These are phyloP conservation scores for Crax fasciolata DNA, from an alignment of 2,797 vertebrate genomes.

Conservation along the genomic window DNA sequence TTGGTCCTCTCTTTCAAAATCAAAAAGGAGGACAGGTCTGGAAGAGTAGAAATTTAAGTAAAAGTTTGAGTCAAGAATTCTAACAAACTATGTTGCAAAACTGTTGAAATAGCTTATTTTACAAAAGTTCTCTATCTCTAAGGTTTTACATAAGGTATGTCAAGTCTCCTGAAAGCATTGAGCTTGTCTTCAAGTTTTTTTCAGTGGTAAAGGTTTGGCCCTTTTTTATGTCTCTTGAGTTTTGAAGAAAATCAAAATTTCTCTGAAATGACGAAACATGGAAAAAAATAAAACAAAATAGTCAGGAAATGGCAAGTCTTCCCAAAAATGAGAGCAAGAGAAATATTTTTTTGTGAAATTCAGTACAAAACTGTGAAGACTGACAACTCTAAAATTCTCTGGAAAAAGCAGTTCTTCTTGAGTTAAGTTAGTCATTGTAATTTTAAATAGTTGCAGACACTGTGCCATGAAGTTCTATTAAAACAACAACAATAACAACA, in stretches of 20 bases:
- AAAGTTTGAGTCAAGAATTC: background rate
- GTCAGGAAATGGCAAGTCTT: background rate
- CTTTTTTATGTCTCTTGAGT: background rate
- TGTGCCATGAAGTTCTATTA: background rate
- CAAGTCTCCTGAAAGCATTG: background rate
- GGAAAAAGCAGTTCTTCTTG: background rate
- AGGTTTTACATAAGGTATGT: background rate
- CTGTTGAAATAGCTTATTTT: background rate
- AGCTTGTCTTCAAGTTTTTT: background rate
- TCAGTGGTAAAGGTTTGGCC: background rate
- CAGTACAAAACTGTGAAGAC: background rate
- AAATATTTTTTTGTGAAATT: background rate
- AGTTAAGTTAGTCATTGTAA: background rate
- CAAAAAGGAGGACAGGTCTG: background rate
- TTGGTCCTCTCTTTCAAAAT: background rate
- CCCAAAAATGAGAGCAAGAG: background rate
- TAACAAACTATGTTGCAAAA: background rate
- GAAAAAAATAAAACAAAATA: background rate
- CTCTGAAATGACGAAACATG: background rate
- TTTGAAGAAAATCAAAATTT: background rate
- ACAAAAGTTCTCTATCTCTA: background rate
- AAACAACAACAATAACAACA: background rate
- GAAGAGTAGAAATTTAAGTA: background rate
- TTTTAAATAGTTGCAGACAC: background rate
- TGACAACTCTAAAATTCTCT: background rate